A percentile compares a stretch with the other conserved stretches of the same genome.
These are phyloP conservation scores for Callochromis pleurospilus DNA, from an alignment of 2,113 vertebrate species.

Conservation along the genomic window DNA sequence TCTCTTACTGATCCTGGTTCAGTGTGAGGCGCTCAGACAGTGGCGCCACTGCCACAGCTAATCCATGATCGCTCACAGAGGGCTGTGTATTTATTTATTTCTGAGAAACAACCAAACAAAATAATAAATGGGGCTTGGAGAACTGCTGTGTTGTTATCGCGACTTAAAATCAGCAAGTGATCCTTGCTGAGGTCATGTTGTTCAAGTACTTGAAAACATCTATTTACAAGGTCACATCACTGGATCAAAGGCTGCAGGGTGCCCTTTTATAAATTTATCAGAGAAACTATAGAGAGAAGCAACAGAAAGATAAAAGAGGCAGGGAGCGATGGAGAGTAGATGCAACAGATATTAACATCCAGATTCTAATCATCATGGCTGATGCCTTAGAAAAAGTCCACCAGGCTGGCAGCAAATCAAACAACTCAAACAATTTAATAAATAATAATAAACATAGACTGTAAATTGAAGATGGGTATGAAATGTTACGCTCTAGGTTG, in stretches of 20 bases:
- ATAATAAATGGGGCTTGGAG: not conserved
- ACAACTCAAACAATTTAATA: not conserved
- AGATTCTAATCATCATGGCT: not conserved
- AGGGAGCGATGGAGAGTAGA: not conserved
- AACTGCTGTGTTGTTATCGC: not conserved
- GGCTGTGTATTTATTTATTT: slow-evolving; percentile 1
- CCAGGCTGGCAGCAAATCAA: not conserved
- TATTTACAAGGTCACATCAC: not conserved
- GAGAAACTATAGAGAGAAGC: not conserved
- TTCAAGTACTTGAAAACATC: not conserved
- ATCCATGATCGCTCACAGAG: slow-evolving; percentile 46
- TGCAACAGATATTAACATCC: not conserved
- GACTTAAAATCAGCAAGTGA: not conserved
- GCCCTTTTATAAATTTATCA: not conserved
- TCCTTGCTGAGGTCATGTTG: not conserved
- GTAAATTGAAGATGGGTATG: not conserved
- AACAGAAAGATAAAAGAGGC: not conserved
- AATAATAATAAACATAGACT: not conserved
- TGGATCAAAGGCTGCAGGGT: not conserved
- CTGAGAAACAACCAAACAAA: slow-evolving; percentile 13
- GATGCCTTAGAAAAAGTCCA: not conserved
- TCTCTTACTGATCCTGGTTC: slow-evolving; percentile 45
- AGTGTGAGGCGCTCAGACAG: slow-evolving; percentile 31
- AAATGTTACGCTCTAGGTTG: not conserved
- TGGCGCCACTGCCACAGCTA: slow-evolving; percentile 60